These are phyloP conservation scores for Mastomys coucha DNA, from an alignment of 2,113 vertebrate species.

Conservation along the genomic window DNA sequence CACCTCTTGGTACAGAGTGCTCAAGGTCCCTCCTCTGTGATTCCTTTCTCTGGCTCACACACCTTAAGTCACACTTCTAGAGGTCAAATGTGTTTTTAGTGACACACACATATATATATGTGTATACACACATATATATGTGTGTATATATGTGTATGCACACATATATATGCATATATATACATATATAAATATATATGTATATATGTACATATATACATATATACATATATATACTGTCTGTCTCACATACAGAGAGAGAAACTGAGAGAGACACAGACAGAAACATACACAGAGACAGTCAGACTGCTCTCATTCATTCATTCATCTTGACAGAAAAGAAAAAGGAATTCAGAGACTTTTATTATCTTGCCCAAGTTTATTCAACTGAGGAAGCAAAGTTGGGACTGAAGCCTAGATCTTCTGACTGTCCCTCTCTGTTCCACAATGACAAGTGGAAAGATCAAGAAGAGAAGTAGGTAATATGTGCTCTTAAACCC, in stretches of 20 bases:
- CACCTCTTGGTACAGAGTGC: background rate
- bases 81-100: conserved; percentile 28
- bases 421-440: background rate
- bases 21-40: background rate
- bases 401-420: background rate
- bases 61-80: background rate
- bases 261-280: background rate
- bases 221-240: too few species aligned
- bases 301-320: background rate
- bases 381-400: background rate
- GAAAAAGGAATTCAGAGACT: background rate
- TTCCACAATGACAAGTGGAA: background rate
- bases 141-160: too few species aligned
- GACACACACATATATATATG: background rate
- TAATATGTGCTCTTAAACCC: background rate
- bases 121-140: too few species aligned
- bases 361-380: background rate
- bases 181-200: too few species aligned
- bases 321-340: conserved; percentile 35
- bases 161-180: too few species aligned
- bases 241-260: background rate
- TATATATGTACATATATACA: too few species aligned
- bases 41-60: background rate
- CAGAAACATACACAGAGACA: background rate
- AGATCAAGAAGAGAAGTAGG: background rate